A percentile compares a stretch with the other conserved stretches of the same genome.
Conservation (phyloP, 53 echinoderm and acorn worm genomes). For the Mesocentrotus franciscanus region DNA sequence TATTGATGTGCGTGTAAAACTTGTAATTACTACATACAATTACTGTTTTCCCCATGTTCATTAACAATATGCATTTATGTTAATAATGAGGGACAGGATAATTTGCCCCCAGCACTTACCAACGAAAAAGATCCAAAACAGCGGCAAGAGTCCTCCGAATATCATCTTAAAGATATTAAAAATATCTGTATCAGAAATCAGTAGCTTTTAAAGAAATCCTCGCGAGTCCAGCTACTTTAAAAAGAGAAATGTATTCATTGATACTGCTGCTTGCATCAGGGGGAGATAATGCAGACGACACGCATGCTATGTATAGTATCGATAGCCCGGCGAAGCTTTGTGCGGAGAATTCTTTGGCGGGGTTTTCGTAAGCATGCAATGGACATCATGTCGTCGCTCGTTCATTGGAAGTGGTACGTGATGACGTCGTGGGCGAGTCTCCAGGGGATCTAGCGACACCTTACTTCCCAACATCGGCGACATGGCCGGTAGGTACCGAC, state of each 20-base stretch:
- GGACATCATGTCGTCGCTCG: conserved; percentile 14
- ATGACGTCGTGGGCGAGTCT: background rate
- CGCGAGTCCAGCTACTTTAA: background rate
- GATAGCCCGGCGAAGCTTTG: background rate
- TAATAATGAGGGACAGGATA: background rate
- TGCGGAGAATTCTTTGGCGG: background rate
- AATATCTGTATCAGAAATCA: background rate
- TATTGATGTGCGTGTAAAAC: background rate
- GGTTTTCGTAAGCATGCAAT: background rate
- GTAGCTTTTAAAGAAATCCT: background rate
- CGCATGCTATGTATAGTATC: background rate
- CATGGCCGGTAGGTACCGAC: too few species aligned
- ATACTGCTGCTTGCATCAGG: background rate
- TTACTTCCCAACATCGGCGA: background rate
- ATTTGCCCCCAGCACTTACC: background rate
- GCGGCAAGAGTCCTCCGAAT: background rate
- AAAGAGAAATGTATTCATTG: background rate
- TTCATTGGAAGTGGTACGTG: background rate
- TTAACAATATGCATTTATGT: background rate
- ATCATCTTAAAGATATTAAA: background rate
- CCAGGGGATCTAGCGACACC: background rate
- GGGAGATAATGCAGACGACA: conserved; percentile 4
- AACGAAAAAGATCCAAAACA: background rate
- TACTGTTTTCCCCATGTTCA: background rate
- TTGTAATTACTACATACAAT: background rate